Evolutionary conservation across 2,113 vertebrate species (phyloP).

Genomic region (Carettochelys insculpta): DNA sequence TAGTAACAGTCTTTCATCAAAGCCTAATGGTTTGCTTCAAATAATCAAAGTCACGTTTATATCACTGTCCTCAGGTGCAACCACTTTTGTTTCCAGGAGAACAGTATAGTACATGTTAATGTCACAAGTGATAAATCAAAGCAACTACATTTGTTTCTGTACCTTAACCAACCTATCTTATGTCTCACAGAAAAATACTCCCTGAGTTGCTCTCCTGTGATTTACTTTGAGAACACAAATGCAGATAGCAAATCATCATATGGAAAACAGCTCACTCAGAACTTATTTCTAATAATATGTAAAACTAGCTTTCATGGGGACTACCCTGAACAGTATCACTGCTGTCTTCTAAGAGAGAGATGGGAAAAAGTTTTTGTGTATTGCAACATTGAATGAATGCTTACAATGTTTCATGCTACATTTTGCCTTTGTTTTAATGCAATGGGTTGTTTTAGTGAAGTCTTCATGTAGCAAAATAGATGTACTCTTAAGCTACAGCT

Average conservation of each 20-base stretch:
- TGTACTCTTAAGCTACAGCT: too few species aligned
- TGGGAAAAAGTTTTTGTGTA: background rate
- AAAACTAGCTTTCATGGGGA: slow-evolving; percentile 33
- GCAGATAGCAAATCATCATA: slow-evolving; percentile 66
- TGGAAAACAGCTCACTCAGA: slow-evolving; percentile 74
- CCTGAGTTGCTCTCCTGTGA: slow-evolving; percentile 69
- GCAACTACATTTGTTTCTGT: slow-evolving; percentile 78
- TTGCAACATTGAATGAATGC: background rate
- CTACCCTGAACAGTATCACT: background rate
- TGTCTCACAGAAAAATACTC: slow-evolving; percentile 70
- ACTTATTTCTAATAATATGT: slow-evolving; percentile 16
- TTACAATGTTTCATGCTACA: background rate
- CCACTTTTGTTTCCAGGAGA: slow-evolving; percentile 79
- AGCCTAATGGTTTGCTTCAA: slow-evolving; percentile 84
- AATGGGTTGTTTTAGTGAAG: background rate
- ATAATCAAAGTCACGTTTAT: slow-evolving; percentile 82
- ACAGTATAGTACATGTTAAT: slow-evolving; percentile 69
- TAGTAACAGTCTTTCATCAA: slow-evolving; percentile 80
- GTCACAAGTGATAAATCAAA: slow-evolving; percentile 83
- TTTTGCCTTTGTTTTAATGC: background rate
- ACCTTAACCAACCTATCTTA: slow-evolving; percentile 69
- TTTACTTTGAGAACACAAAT: slow-evolving; percentile 59
- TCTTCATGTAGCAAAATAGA: background rate
- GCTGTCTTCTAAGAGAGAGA: background rate
- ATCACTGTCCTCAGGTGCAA: slow-evolving; percentile 81